A percentile compares a stretch with the other conserved stretches of the same genome.
Evolutionary conservation across 2,797 vertebrate genomes (phyloP).

Genomic region (Girardinus metallicus): DNA sequence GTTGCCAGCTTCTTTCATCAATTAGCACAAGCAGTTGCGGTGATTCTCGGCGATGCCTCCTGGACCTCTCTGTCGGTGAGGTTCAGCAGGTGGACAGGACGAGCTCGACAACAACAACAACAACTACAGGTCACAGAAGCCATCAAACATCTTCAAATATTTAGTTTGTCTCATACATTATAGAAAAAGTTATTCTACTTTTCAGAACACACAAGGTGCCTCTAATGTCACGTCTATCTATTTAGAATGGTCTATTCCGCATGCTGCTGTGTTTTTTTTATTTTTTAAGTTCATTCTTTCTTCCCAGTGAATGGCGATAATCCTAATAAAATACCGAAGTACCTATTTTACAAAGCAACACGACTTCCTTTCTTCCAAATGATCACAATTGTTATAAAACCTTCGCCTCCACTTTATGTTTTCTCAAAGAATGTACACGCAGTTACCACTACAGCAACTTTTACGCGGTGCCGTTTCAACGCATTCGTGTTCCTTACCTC

Average conservation of each 20-base stretch:
- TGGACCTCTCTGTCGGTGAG: conserved; percentile 19
- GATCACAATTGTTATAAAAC: neutral
- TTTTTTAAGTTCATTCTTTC: conserved; percentile 41
- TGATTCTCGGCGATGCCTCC: conserved; percentile 6
- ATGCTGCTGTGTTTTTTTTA: neutral
- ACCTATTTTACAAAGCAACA: neutral
- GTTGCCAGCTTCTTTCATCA: conserved; percentile 17
- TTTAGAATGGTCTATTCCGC: neutral
- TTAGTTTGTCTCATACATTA: neutral
- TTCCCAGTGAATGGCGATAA: neutral
- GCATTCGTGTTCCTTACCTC: conserved; percentile 75
- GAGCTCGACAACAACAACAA: conserved; percentile 43
- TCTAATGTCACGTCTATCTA: neutral
- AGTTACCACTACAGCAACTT: conserved; percentile 52
- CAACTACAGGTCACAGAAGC: conserved; percentile 28
- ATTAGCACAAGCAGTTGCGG: conserved; percentile 11
- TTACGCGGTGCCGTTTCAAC: conserved; percentile 46
- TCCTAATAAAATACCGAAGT: conserved; percentile 7
- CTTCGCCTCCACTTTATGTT: neutral
- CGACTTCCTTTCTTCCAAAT: neutral
- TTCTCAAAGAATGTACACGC: neutral
- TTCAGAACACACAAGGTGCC: neutral
- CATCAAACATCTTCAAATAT: conserved; percentile 1
- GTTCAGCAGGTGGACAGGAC: neutral
- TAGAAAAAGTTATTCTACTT: neutral